phyloP scores from a whole-genome alignment of 30 jellyfish, hydroid and myxozoan genomes.

The Aurelia coerulea region DNA sequence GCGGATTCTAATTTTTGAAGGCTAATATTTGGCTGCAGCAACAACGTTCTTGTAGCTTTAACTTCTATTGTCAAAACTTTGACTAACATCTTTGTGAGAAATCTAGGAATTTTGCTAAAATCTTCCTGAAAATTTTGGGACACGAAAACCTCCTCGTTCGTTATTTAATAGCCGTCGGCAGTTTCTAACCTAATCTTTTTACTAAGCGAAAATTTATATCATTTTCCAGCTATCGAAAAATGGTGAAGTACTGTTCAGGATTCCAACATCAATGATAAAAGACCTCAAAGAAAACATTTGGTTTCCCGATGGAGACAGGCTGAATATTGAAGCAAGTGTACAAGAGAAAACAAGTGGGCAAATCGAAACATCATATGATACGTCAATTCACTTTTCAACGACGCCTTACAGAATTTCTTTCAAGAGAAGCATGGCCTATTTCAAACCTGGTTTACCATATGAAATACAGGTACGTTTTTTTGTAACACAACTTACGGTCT shows the following conservation, averaged over 20 bases:
- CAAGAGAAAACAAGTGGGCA: conserved; percentile 53
- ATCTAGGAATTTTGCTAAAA: no score
- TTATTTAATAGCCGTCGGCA: no score
- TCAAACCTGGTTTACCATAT: conserved; percentile 66
- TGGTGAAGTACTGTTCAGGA: conserved; percentile 27
- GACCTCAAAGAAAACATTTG: conserved; percentile 8
- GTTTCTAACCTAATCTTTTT: no score
- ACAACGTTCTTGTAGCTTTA: no score
- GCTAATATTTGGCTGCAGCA: no score
- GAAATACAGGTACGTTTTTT: conserved; percentile 35
- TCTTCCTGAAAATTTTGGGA: no score
- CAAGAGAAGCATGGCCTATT: conserved; percentile 19
- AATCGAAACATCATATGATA: conserved; percentile 46
- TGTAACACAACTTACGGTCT: no score
- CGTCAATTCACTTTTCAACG: conserved; percentile 48
- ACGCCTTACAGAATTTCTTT: conserved; percentile 57
- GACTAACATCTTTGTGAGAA: no score
- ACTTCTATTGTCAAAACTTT: no score
- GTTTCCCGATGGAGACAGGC: conserved; percentile 69
- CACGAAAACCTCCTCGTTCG: no score
- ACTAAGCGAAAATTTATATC: no score
- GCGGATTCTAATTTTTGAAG: no score
- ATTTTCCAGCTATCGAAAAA: neutral
- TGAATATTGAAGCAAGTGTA: conserved; percentile 47
- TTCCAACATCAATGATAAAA: conserved; percentile 4